Evolutionary conservation across 2,797 vertebrate species (phyloP), one percentile per base, ranked within the genome.

Genomic region (Orientallactaga sibirica): DNA sequence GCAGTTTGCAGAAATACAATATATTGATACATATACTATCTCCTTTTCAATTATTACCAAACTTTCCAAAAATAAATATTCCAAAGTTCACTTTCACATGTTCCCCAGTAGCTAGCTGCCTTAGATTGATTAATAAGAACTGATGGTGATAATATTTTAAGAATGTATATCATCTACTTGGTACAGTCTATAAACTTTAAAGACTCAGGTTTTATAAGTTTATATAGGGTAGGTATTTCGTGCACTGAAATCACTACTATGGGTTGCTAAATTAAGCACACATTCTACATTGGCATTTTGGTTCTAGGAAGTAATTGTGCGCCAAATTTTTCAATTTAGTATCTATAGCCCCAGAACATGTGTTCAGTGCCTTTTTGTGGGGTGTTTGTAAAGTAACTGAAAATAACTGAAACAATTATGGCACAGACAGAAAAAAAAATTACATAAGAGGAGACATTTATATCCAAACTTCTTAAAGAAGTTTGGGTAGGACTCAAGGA

Each of bases 221-320:
- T 97, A 98, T 97, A 97, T 92, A 62, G 94, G 88, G 91, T 95
- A 97, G 96, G 92, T 97, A 96, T 97, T 97, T 96, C 94, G 55
- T 97, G 89, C 96, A 97, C 84, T 66, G 96, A 97, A 98, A 97
- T 95, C 96, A 97, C 89, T 86, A 96, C 96, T 97, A 97, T 77
- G 94, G 97, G 94, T 97, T 97, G 95, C 97, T 97, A 97, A 97
- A 93, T 96, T 97, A 97, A 98, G 96, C 95, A 97, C 95, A 95
- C 96, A 93, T 96, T 97, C 96, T 97, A 80, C 96, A 95, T 37
- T 96, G 97, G 97, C 96, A 97, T 98, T 97, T 98, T 96, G 95
- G 93, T 95, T 98, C 95, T 95, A 97, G 93, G 96, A 97, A 97
- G 95, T 97, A 86, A 97, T 79, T 86, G 94, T 96, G 94, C 96